These are phyloP conservation scores for Mustela nigripes DNA, from an alignment of 2,113 vertebrate species.

Conservation along the genomic window DNA sequence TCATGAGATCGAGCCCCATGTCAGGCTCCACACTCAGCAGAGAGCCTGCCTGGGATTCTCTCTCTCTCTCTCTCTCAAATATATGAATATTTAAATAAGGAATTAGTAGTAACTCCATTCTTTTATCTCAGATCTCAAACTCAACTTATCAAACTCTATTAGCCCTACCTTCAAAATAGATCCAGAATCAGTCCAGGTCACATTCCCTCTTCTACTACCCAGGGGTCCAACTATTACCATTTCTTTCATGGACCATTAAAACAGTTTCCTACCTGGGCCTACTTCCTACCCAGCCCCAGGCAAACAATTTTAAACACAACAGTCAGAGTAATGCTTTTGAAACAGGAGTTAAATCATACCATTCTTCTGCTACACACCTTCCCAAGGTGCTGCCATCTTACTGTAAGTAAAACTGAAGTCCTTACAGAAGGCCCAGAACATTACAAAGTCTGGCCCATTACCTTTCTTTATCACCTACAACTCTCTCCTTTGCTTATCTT, in stretches of 20 bases:
- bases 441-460: neutral
- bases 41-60: neutral
- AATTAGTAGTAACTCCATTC: neutral
- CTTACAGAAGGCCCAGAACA: neutral
- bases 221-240: neutral
- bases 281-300: neutral
- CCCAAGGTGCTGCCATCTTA: neutral
- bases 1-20: neutral
- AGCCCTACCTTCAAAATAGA: neutral
- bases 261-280: neutral
- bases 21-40: neutral
- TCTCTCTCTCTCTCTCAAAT: neutral
- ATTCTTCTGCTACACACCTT: conserved; percentile 9
- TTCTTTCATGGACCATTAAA: neutral
- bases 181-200: neutral
- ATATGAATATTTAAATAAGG: neutral
- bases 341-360: neutral
- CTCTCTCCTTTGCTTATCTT: neutral
- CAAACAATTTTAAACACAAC: neutral
- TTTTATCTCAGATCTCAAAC: conserved; percentile 27
- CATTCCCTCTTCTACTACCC: neutral
- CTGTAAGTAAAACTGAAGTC: neutral
- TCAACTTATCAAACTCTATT: neutral
- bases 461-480: neutral
- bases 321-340: neutral